Evolutionary conservation across 2,113 vertebrate genomes (phyloP).

Genomic region (Notothenia rossii): DNA sequence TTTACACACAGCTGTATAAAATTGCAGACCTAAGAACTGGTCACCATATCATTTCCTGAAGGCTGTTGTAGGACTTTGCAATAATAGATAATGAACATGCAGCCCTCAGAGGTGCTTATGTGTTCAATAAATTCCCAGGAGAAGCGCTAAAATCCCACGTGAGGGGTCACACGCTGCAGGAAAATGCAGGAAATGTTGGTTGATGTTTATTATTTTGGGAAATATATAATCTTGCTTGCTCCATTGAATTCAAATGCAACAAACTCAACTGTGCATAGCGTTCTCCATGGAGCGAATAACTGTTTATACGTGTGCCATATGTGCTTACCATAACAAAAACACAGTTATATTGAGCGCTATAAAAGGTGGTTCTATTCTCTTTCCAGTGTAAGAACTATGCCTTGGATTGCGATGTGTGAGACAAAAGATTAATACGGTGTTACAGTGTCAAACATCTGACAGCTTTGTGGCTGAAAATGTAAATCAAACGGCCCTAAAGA

Average conservation of each 20-base stretch:
- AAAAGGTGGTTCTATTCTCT: constrained; percentile 16
- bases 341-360: constrained; percentile 42
- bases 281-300: constrained; percentile 66
- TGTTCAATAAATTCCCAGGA: constrained; percentile 48
- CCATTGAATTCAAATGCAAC: constrained; percentile 72
- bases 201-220: constrained; percentile 71
- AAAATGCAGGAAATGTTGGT: constrained; percentile 42
- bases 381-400: constrained; percentile 35
- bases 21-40: not conserved
- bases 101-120: constrained; percentile 25
- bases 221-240: constrained; percentile 67
- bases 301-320: constrained; percentile 66
- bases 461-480: constrained; percentile 41
- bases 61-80: constrained; percentile 19
- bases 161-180: constrained; percentile 43
- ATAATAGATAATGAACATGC: constrained; percentile 51
- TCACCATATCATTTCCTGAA: constrained; percentile 23
- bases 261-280: constrained; percentile 64
- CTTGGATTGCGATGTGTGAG: constrained; percentile 15
- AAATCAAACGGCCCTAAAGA: constrained; percentile 45
- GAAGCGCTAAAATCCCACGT: constrained; percentile 51
- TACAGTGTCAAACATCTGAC: constrained; percentile 54
- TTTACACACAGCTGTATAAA: not conserved
- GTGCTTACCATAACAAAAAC: constrained; percentile 45
- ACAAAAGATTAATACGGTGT: constrained; percentile 57